Conservation (phyloP, 2,888 invertebrate species). For the Macrosoma leucophasiata region DNA sequence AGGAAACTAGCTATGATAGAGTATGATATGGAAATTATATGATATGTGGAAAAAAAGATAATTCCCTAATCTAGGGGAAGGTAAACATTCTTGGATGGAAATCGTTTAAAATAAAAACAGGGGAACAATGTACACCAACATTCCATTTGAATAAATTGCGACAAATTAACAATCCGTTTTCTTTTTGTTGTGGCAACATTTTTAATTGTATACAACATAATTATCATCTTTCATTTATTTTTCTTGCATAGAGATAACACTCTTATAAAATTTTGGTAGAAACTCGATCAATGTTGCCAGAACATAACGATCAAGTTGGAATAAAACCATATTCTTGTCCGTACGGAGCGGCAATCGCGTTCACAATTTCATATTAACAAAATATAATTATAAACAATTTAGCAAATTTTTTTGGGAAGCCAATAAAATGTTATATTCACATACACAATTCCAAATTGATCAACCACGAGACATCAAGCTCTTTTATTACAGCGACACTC, state of each 20-base stretch:
- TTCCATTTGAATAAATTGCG: conserved; percentile 77
- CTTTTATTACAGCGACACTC: conserved; percentile 50
- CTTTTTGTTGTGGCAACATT: conserved; percentile 61
- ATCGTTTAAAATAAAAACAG: conserved; percentile 41
- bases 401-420: conserved; percentile 42
- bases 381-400: background rate
- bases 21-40: too few species aligned
- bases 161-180: conserved; percentile 46
- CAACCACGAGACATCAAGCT: conserved; percentile 55
- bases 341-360: too few species aligned
- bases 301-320: conserved; percentile 68
- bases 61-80: conserved; percentile 67
- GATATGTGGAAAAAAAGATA: conserved; percentile 50
- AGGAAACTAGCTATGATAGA: conserved; percentile 60
- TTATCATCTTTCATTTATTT: background rate
- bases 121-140: conserved; percentile 78
- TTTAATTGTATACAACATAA: conserved; percentile 7
- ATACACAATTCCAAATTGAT: conserved; percentile 72
- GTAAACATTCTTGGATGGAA: conserved; percentile 78
- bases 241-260: too few species aligned
- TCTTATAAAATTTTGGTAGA: too few species aligned
- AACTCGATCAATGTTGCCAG: conserved; percentile 50
- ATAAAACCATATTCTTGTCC: conserved; percentile 33
- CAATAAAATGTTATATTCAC: conserved; percentile 53
- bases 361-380: background rate